Evolutionary conservation across 2,888 invertebrate species (phyloP), one percentile per base, ranked within the genome.

Genomic region (Asteroscopus sphinx): DNA sequence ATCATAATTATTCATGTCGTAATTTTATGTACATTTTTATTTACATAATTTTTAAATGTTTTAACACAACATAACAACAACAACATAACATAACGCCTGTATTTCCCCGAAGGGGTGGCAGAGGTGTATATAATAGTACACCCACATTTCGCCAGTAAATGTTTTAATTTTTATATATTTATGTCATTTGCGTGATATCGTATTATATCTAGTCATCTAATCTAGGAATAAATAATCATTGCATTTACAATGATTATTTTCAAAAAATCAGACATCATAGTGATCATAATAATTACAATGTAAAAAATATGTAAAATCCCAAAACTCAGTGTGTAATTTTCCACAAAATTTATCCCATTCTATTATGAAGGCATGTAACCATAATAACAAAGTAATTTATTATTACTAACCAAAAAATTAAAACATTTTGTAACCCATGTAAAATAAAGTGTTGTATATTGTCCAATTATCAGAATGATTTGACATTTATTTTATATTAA

Each of bases 221-320:
- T 45, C 30, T 72, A 75, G 62, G 61, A 44, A 48, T 61, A 40
- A 63, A 45, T 54, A 72, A 55, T 61, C 48, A 57, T 56, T 77
- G 74, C 54, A 78, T 78, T 77, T 61, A 67, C n/a, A n/a, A n/a
- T n/a, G n/a, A n/a, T n/a, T n/a, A n/a, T n/a, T n/a, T 42, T 55
- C 47, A 71, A 65, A 35, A 47, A 70, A 52, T 60, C 72, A 68
- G 78, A 74, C 77, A 67, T 68, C 30, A 65, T 68, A 72, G 76
- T 75, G 73, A 75, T 75, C 33, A 28, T 21, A 21, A 6, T 61
- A 61, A 51, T 47, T 57, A 51, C 59, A 56, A 41, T 68, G 68
- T 65, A 60, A 46, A 48, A n/a, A 67, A 44, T 41, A 42, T 58
- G n/a, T n/a, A 48, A 36, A 63, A 40, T 35, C 44, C 58, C 17